These are phyloP conservation scores for Heliornis fulica DNA, from an alignment of 2,113 vertebrate genomes.

Conservation along the genomic window DNA sequence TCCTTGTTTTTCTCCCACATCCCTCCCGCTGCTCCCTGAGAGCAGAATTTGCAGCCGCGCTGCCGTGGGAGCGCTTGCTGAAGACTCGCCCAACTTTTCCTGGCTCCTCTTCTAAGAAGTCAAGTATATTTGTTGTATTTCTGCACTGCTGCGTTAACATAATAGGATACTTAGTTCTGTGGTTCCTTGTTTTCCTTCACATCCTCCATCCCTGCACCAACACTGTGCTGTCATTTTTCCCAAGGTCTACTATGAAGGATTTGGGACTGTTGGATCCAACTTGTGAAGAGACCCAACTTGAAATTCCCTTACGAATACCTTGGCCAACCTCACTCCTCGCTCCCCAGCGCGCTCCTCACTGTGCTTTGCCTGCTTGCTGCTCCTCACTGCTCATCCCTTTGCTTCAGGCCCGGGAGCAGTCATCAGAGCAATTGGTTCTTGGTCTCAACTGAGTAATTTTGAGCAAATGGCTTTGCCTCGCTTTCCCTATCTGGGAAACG, in stretches of 20 bases:
- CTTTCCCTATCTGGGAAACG: neutral
- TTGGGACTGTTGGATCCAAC: neutral
- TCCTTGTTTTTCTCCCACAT: neutral
- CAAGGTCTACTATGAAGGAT: neutral
- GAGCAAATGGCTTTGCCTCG: neutral
- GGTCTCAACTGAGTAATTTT: neutral
- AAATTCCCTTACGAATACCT: neutral
- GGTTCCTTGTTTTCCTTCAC: neutral
- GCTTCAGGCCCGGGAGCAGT: neutral
- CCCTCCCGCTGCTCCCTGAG: neutral
- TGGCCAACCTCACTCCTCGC: fast-evolving
- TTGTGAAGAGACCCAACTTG: neutral
- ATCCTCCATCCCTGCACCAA: fast-evolving
- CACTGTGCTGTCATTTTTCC: fast-evolving
- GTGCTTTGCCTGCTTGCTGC: neutral
- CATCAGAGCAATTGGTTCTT: neutral
- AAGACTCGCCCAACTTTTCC: neutral
- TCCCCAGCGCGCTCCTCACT: fast-evolving
- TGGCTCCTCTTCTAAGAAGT: neutral
- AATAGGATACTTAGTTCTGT: neutral
- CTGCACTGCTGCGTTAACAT: neutral
- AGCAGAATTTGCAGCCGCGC: neutral
- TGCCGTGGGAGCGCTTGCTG: neutral
- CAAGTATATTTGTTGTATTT: neutral
- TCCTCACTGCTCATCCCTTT: neutral